Percentiles rank a stretch among this genome's conserved stretches.
These are phyloP conservation scores for Prenolepis imparis DNA, from an alignment of 2,888 invertebrate species.

Conservation along the genomic window DNA sequence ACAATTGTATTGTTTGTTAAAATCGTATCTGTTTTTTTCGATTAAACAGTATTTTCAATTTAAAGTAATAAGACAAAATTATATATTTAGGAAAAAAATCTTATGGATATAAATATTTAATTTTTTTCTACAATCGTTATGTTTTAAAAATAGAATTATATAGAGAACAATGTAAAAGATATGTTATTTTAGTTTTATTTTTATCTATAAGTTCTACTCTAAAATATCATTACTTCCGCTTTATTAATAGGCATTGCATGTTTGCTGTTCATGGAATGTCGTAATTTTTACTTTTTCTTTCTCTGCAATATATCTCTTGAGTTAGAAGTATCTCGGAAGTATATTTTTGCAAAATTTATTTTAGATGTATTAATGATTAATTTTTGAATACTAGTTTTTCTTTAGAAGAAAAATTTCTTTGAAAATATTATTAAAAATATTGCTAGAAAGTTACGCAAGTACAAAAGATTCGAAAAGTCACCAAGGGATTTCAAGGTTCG, in stretches of 20 bases:
- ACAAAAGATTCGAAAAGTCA: slow-evolving; percentile 23
- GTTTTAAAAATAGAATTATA: not conserved
- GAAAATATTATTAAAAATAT: slow-evolving; percentile 13
- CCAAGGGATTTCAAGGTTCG: not conserved
- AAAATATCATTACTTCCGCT: slow-evolving; percentile 20
- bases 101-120: not conserved
- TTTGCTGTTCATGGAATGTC: slow-evolving; percentile 1
- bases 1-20: slow-evolving; percentile 1
- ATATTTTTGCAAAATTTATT: slow-evolving; percentile 11
- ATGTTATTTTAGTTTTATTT: not conserved
- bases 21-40: not conserved
- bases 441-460: not conserved
- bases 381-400: not conserved
- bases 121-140: not conserved
- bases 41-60: slow-evolving; percentile 1
- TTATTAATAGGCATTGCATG: not conserved
- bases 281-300: not conserved
- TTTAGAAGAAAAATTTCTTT: not conserved
- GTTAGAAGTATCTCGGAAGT: not conserved
- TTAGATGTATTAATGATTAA: slow-evolving; percentile 20
- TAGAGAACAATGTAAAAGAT: not conserved
- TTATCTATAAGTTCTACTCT: not conserved
- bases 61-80: not conserved
- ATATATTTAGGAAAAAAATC: not conserved
- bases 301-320: not conserved